Evolutionary conservation across 1,140 invertebrate genomes (phyloP), one percentile per base, ranked within the genome.

Genomic region (Bombus picipes): DNA sequence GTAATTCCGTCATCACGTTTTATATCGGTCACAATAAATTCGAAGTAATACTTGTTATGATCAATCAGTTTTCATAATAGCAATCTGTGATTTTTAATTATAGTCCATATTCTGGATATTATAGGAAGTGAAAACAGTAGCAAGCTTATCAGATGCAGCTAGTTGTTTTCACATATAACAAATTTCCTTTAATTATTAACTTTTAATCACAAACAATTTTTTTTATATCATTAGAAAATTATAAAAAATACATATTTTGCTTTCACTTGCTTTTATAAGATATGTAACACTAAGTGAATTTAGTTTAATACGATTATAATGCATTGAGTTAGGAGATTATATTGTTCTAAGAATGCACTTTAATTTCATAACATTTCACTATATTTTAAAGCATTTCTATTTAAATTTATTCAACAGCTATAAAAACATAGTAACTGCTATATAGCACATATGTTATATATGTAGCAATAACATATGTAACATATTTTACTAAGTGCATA

Each of bases 71-170:
- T 62, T 43, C 4, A 77, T 80, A 73, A 87, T 83, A 89, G 68
- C 37, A 15, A 53, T 81, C 68, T 86, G 39, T 91, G 32, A 91
- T 91, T 92, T 91, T 88, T 65, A 81, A 90, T 92, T 92, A 88
- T 92, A 92, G 86, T 92, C 70, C 86, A 71, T 91, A 80, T 92
- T 87, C 83, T 87, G 90, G 91, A 91, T 86, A 73, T 85, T 43
- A 79, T 92, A 91, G 87, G 87, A 92, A 91, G 88, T 92, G 92
- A 92, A 91, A 90, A 73, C 57, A 43, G 68, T 87, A 65, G 34
- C 59, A 39, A 72, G 41, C 59, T 62, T 32, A 68, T 22, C 43
- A 72, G 34, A 85, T 28, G 59, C n/a, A 85, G 22, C 68, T 82
- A 65, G 32, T n/a, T 79, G 15, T 22, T 78, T 62, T 47, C n/a